Evolutionary conservation across 2,888 invertebrate genomes (phyloP), one percentile per base, ranked within the genome.

Genomic region (Drosophila paracracens): DNA sequence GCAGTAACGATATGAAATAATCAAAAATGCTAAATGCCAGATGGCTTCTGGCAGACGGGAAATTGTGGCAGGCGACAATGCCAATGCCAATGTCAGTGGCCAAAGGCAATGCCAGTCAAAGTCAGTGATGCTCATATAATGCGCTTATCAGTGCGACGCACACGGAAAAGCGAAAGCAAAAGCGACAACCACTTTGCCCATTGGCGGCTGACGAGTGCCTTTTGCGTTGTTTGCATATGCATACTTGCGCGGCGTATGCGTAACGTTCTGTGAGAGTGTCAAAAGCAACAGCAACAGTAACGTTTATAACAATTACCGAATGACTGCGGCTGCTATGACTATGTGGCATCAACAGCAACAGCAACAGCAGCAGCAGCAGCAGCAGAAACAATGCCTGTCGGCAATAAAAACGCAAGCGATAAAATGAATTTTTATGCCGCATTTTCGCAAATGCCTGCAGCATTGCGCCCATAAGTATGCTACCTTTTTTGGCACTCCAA

Each of bases 381-480:
- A 56, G 61, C 57, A 53, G 64, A 69, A 85, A 74, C 70, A 79
- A 82, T 64, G 79, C 82, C 74, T 73, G 61, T 18, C 31, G 59
- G 79, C 78, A 78, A 78, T 79, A 83, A 87, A 84, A 89, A 76
- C 85, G 82, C 77, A 74, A 74, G 76, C 71, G 64, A 79, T 89
- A 89, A 90, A 89, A 89, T 85, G 91, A 89, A 85, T 86, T 90
- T 85, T 90, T 90, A 85, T 90, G 89, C 78, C 83, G 78, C 89
- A 90, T 90, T 90, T 81, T 87, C 83, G 81, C 74, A 86, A 46
- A 69, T 77, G 90, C 87, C 79, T 78, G 82, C 82, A 78, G 82
- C 82, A 59, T 33, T 81, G 79, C 78, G 70, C 74, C 61, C 79
- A 79, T 79, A 79, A 79, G 79, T 70, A 67, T 67, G 79, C 79